These are phyloP conservation scores for Heterocephalus glaber DNA, from an alignment of 2,113 vertebrate genomes.

Conservation along the genomic window DNA sequence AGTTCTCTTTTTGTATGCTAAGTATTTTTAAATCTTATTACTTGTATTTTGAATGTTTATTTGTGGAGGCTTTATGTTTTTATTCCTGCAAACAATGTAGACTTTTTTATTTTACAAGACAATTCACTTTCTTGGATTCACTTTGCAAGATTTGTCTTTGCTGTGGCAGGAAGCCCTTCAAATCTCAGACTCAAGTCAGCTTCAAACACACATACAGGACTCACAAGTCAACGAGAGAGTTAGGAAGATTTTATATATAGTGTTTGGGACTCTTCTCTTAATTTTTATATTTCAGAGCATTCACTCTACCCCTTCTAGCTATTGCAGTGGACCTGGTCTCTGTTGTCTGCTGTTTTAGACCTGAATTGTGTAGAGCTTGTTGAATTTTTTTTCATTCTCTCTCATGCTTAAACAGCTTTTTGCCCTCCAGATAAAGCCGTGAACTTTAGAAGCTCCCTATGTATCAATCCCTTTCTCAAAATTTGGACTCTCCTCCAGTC, in stretches of 20 bases:
- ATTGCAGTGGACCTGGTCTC: background rate
- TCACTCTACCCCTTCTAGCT: background rate
- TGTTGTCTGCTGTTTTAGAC: background rate
- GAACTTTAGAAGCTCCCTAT: background rate
- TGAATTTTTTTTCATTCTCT: background rate
- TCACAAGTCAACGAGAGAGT: background rate
- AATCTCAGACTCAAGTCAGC: background rate
- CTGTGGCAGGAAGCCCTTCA: background rate
- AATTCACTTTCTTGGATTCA: background rate
- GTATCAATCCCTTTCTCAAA: background rate
- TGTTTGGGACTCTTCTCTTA: background rate
- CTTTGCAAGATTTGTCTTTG: background rate
- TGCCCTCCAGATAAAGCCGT: background rate
- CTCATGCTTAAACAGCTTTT: background rate
- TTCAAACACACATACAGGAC: background rate
- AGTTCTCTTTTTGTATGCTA: background rate
- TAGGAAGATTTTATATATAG: background rate
- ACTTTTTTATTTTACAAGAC: background rate
- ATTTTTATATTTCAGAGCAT: background rate
- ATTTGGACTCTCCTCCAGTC: background rate
- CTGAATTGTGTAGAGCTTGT: background rate
- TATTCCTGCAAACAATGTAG: background rate
- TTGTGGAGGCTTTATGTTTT: background rate
- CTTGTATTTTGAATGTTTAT: background rate
- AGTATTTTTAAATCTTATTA: background rate